Evolutionary conservation across 2,113 vertebrate genomes (phyloP).

Genomic region (Pedetes capensis): DNA sequence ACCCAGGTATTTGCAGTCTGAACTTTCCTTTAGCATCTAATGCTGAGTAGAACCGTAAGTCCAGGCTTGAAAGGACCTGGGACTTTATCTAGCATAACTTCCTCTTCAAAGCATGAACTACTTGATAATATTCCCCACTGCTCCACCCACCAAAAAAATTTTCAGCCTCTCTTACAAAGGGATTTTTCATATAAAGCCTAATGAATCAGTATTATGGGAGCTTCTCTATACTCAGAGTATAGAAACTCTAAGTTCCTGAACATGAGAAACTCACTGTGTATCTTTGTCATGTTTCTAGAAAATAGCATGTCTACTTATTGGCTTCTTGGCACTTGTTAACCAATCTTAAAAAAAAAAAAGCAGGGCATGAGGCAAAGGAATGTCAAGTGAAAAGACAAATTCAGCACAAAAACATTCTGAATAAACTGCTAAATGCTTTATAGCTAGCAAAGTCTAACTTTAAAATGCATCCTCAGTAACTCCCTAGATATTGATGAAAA

Average conservation of each 20-base stretch:
- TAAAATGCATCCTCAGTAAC: neutral
- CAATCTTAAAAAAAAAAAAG: neutral
- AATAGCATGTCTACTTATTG: neutral
- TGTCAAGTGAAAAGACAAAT: neutral
- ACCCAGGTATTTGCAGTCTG: neutral
- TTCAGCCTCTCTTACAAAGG: neutral
- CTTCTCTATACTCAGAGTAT: neutral
- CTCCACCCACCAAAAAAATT: neutral
- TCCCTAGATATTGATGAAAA: neutral
- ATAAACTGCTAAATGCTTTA: neutral
- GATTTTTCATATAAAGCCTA: neutral
- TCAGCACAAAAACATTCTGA: slow-evolving; percentile 6
- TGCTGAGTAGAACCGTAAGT: neutral
- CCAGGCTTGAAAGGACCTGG: neutral
- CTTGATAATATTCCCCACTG: neutral
- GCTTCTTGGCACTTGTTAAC: neutral
- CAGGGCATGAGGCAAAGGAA: neutral
- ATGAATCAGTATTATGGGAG: neutral
- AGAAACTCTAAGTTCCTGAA: neutral
- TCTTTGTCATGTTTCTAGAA: neutral
- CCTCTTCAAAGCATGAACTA: neutral
- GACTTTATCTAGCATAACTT: neutral
- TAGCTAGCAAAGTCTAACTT: neutral
- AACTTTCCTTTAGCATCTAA: neutral
- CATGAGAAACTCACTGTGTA: neutral